A percentile compares a stretch with the other conserved stretches of the same genome.
phyloP scores from a whole-genome alignment of 2,113 vertebrate genomes.

The Perca fluviatilis region DNA sequence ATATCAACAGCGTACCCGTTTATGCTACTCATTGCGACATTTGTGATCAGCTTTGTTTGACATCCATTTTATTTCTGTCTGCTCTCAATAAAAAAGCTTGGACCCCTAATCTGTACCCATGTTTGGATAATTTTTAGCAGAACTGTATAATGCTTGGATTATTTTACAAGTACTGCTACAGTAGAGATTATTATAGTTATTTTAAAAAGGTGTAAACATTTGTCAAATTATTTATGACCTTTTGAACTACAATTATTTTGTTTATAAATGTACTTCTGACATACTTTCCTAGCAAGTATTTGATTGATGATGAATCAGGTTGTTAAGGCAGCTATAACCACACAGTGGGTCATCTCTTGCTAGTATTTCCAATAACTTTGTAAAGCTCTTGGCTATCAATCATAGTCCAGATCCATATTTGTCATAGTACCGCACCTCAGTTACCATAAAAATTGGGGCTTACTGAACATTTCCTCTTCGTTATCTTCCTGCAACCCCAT shows the following conservation, averaged over 20 bases:
- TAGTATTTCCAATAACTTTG: background rate
- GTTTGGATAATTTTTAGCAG: slow-evolving; percentile 16
- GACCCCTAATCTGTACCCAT: slow-evolving; percentile 17
- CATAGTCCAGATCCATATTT: background rate
- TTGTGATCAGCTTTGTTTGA: background rate
- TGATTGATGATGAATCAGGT: background rate
- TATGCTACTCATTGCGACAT: background rate
- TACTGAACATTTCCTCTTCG: slow-evolving; percentile 12
- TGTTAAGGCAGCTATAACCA: background rate
- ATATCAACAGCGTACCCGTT: background rate
- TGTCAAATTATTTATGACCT: background rate
- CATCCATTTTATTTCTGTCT: background rate
- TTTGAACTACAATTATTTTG: background rate
- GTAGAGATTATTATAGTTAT: background rate
- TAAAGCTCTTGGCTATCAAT: slow-evolving; percentile 12
- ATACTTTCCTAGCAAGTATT: background rate
- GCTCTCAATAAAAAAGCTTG: slow-evolving; percentile 6
- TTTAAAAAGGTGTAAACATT: background rate
- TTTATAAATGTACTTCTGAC: background rate
- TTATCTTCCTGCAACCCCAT: slow-evolving; percentile 1
- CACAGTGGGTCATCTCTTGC: background rate
- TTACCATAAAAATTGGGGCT: background rate
- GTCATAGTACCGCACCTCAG: background rate
- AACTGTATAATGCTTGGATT: background rate
- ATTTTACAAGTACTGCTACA: background rate